phyloP scores from a whole-genome alignment of 2,888 invertebrate genomes.

The Nemapogon koenigi region DNA sequence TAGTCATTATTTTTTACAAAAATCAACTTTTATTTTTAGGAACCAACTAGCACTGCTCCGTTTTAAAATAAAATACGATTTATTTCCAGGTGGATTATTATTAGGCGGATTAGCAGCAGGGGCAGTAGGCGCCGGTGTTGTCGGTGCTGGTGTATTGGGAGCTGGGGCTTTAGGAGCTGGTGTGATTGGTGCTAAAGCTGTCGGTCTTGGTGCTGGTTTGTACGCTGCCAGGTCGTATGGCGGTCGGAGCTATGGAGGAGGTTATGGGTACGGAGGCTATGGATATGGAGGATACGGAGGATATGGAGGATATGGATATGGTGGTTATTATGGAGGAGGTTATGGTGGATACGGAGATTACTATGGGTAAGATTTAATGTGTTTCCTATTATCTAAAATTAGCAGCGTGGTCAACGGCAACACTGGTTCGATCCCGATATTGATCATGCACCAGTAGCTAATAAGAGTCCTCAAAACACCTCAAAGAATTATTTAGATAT shows the following conservation, averaged over 20 bases:
- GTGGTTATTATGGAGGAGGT: slow-evolving; percentile 13
- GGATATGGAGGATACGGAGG: slow-evolving; percentile 15
- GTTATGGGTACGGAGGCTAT: slow-evolving; percentile 16
- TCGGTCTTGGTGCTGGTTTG: slow-evolving; percentile 25
- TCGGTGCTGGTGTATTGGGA: slow-evolving; percentile 34
- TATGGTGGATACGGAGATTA: slow-evolving; percentile 13
- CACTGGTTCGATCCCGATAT: too few relatives aligned
- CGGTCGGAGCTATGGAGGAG: slow-evolving; percentile 13
- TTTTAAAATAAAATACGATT: not conserved
- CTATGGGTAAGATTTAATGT: not conserved
- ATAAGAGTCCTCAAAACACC: too few relatives aligned
- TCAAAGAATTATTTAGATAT: too few relatives aligned
- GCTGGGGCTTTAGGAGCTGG: slow-evolving; percentile 42
- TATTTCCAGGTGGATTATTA: slow-evolving; percentile 1
- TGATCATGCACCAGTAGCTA: too few relatives aligned
- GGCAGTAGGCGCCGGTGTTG: slow-evolving; percentile 35
- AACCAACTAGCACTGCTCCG: too few relatives aligned
- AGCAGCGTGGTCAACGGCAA: too few relatives aligned
- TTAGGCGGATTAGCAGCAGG: slow-evolving; percentile 34
- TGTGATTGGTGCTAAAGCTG: slow-evolving; percentile 31
- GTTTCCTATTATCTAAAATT: too few relatives aligned
- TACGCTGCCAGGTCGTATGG: slow-evolving; percentile 7
- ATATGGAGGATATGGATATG: slow-evolving; percentile 17
- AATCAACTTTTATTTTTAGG: too few relatives aligned
- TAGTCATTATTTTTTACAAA: too few relatives aligned